These are phyloP conservation scores for Plestiodon gilberti DNA, from an alignment of 2,113 vertebrate species.

Conservation along the genomic window DNA sequence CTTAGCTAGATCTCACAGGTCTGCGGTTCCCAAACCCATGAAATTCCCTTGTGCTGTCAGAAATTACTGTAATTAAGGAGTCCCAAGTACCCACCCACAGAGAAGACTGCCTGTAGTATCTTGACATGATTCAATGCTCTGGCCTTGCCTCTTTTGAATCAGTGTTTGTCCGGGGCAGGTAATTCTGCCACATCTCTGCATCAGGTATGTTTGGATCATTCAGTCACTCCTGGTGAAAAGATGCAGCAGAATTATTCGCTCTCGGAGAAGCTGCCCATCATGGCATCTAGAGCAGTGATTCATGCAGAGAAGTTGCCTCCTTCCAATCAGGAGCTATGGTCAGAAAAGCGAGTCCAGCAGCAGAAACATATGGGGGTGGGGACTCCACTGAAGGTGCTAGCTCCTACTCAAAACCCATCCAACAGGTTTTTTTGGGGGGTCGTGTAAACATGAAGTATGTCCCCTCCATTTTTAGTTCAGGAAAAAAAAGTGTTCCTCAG, in stretches of 20 bases:
- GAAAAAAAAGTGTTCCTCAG: not conserved
- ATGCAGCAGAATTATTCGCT: not conserved
- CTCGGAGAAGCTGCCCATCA: not conserved
- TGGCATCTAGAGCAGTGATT: not conserved
- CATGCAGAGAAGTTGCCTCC: no score
- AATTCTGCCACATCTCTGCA: not conserved
- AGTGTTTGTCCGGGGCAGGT: not conserved
- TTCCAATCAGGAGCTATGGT: not conserved
- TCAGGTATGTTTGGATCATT: not conserved
- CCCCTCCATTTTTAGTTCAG: not conserved
- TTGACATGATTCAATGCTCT: not conserved
- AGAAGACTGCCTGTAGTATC: not conserved
- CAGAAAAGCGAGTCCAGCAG: not conserved
- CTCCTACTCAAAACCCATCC: not conserved
- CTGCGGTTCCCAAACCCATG: not conserved
- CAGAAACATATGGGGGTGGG: not conserved
- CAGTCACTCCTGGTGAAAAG: not conserved
- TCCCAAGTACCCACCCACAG: not conserved
- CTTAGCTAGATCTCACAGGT: not conserved
- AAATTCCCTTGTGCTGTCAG: not conserved
- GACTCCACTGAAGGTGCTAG: not conserved
- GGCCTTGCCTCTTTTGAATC: not conserved
- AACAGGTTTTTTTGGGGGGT: not conserved
- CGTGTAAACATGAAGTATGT: not conserved
- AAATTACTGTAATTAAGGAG: not conserved